Evolutionary conservation across 2,888 invertebrate genomes (phyloP).

Genomic region (Limnephilus rhombicus): DNA sequence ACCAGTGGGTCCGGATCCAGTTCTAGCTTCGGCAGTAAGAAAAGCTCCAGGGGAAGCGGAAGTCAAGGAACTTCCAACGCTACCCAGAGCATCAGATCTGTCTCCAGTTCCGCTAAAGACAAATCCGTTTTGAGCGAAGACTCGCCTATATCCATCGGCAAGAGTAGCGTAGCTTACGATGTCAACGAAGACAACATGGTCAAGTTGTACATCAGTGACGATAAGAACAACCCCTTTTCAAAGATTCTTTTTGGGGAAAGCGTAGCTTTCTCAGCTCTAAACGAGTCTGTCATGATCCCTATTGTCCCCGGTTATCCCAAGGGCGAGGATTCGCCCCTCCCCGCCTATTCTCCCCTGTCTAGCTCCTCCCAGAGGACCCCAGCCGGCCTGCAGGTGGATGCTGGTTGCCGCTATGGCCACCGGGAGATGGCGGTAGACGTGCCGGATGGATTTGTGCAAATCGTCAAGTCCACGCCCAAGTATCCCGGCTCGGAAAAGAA

Average conservation of each 20-base stretch:
- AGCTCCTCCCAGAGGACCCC: conserved; percentile 73
- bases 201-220: conserved; percentile 75
- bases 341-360: conserved; percentile 73
- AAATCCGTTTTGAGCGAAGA: conserved; percentile 69
- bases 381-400: conserved; percentile 71
- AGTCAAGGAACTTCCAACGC: conserved; percentile 76
- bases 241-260: conserved; percentile 73
- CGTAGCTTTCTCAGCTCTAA: conserved; percentile 75
- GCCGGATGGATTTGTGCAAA: conserved; percentile 91
- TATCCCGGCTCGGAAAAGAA: conserved; percentile 81
- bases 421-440: conserved; percentile 91
- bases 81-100: conserved; percentile 64
- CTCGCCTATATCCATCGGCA: conserved; percentile 67
- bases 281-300: conserved; percentile 75
- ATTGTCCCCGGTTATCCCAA: conserved; percentile 60
- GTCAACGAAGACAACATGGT: conserved; percentile 74
- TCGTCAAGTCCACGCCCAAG: conserved; percentile 86
- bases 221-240: conserved; percentile 75
- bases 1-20: conserved; percentile 75
- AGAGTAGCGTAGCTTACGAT: conserved; percentile 67
- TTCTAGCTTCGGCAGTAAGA: conserved; percentile 74
- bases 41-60: conserved; percentile 73
- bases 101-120: conserved; percentile 64
- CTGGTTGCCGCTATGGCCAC: conserved; percentile 68
- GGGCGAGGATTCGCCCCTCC: conserved; percentile 58